Conservation (phyloP, 2,888 invertebrate genomes). For the Brachypterus glaber region DNA sequence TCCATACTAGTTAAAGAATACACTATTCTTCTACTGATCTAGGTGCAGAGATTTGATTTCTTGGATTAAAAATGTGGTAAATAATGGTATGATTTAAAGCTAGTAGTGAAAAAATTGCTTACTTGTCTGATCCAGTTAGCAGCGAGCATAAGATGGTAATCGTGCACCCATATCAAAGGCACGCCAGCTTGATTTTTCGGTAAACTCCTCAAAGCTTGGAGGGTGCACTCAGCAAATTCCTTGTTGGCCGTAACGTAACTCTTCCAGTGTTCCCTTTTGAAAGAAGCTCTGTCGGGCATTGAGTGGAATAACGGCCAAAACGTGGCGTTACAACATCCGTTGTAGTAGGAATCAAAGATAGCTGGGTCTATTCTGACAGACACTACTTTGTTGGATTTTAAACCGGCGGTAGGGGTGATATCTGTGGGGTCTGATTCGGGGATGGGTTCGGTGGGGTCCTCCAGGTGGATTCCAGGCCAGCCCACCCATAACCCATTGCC, state of each 20-base stretch:
- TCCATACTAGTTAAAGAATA: too few relatives aligned
- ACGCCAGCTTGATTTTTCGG: constrained; percentile 44
- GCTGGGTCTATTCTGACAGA: constrained; percentile 67
- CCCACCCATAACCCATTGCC: constrained; percentile 84
- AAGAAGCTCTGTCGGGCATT: constrained; percentile 81
- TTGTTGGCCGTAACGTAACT: constrained; percentile 72
- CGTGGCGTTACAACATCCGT: constrained; percentile 85
- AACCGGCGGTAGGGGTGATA: constrained; percentile 77
- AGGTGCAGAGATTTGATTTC: too few relatives aligned
- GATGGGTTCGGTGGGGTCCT: constrained; percentile 66
- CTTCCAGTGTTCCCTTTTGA: constrained; percentile 73
- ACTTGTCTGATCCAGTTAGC: constrained; percentile 85
- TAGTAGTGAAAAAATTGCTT: constrained; percentile 16
- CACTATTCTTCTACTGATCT: too few relatives aligned
- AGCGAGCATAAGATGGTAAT: constrained; percentile 88
- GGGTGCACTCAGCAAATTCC: constrained; percentile 71
- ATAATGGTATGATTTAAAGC: background rate
- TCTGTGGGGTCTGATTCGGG: constrained; percentile 82
- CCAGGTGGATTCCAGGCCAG: constrained; percentile 80
- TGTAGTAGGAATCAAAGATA: constrained; percentile 79
- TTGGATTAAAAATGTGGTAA: too few relatives aligned
- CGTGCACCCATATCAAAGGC: constrained; percentile 88
- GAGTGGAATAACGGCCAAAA: constrained; percentile 91
- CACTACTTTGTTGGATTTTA: constrained; percentile 74
- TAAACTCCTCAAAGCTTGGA: constrained; percentile 51